Base-by-base conservation (phyloP, 2,113 vertebrate genomes). In the Xiphorhynchus elegans region DNA sequence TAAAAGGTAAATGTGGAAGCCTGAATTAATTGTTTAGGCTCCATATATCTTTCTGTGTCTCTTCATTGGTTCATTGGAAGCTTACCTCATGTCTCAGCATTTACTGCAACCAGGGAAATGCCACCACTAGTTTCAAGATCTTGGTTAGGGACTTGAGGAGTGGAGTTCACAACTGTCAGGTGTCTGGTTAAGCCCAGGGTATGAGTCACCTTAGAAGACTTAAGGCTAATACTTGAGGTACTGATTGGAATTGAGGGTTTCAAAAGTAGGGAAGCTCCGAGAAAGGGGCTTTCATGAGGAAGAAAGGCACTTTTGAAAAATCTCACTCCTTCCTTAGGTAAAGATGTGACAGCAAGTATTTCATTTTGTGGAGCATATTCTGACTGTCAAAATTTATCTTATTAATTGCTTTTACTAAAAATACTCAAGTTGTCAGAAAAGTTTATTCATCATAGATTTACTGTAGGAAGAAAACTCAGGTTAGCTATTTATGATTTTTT, bases 221-320 rank as follows among this genome's bases (percentile, higher is more conserved):
- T 21, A 84, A 89, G 24, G 12, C 29, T 62, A 82, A 33, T 2
- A 20, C 40, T 33, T 47, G 31, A 72, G 8, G 4, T 3, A 64
- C 7, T 1, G 1, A n/a, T 42, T 20, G 29, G 26, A 78, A 74
- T 0, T 0, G 4, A 26, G 11, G 2, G 0, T 18, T 82, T 50
- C 67, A 72, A 79, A 85, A 24, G 7, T 7, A 40, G 9, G 18
- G 5, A 25, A 83, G 16, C 9, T 46, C 42, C 50, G 21, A 7
- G 15, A 13, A 89, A 7, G 13, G 12, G 5, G 1, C 2, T 67
- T 4, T 13, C 21, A 19, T 16, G 13, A 26, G 2, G 7, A 8
- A 62, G 3, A 10, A 84, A 74, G 3, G 11, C 11, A 50, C 6
- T 83, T 55, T 11, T 53, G 21, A 88, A 90, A 83, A 83, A 62